Percentiles rank a stretch among this genome's conserved stretches.
Conservation (phyloP, 2,797 vertebrate species). For the Sciaenops ocellatus region DNA sequence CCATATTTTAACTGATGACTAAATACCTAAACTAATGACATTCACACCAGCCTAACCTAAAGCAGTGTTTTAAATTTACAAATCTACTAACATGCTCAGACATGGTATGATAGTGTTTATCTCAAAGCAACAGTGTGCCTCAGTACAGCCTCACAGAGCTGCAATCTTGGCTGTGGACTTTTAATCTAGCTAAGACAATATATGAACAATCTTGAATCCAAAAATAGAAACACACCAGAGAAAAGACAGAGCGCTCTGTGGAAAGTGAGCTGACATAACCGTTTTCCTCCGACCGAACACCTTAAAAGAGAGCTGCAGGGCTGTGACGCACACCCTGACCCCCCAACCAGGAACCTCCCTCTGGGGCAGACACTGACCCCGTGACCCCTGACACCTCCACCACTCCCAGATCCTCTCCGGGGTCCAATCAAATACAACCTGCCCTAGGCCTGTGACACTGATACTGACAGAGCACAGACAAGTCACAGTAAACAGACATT, state of each 20-base stretch:
- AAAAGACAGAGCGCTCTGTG: conserved; percentile 19
- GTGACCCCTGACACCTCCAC: conserved; percentile 77
- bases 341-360: conserved; percentile 47
- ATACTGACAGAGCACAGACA: conserved; percentile 61
- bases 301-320: conserved; percentile 54
- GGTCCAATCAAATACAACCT: conserved; percentile 59
- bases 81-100: neutral
- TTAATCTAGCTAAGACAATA: conserved; percentile 13
- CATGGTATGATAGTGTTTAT: neutral
- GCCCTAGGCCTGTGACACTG: conserved; percentile 52
- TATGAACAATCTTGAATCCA: conserved; percentile 21
- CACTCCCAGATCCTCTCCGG: conserved; percentile 66
- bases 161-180: neutral
- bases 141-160: neutral
- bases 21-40: neutral
- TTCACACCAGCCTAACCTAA: too few species aligned
- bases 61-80: neutral
- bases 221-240: conserved; percentile 24
- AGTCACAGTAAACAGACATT: conserved; percentile 60
- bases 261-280: conserved; percentile 50
- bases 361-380: conserved; percentile 65
- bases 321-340: conserved; percentile 43
- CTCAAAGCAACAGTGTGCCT: neutral
- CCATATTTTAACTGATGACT: neutral
- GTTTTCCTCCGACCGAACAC: conserved; percentile 47